Conservation (phyloP, 2,113 vertebrate genomes). For the Peucedramus taeniatus region DNA sequence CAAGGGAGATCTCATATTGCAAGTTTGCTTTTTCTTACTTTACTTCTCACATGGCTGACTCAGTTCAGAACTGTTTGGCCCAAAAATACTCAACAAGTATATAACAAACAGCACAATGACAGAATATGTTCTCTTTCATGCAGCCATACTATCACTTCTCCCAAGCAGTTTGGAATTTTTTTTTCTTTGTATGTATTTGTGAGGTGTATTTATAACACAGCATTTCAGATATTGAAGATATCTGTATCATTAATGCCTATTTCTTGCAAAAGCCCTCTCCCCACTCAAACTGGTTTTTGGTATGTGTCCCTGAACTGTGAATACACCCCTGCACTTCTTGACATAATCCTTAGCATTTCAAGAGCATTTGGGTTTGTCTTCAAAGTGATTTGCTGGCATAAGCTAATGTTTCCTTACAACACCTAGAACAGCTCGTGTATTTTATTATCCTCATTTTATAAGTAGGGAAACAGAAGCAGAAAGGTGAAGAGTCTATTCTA, state of each 20-base stretch:
- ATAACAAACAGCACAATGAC: neutral
- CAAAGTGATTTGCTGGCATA: neutral
- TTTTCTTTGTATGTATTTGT: neutral
- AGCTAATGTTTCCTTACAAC: neutral
- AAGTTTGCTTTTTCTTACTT: neutral
- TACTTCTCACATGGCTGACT: neutral
- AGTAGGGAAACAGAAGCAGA: neutral
- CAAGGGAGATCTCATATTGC: neutral
- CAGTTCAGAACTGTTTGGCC: neutral
- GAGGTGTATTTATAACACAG: neutral
- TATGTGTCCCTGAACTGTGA: neutral
- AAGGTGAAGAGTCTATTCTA: neutral
- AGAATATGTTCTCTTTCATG: neutral
- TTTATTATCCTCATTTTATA: conserved; percentile 8
- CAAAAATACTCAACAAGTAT: neutral
- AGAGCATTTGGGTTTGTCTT: neutral
- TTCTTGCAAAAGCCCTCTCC: neutral
- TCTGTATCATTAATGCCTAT: neutral
- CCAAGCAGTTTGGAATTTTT: neutral
- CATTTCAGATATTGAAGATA: neutral
- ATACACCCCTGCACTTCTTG: neutral
- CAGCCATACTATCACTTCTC: neutral
- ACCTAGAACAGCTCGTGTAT: neutral
- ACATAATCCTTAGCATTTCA: neutral
- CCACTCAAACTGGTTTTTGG: neutral